Evolutionary conservation across 2,888 invertebrate species (phyloP).

Genomic region (Parelbella ahira): DNA sequence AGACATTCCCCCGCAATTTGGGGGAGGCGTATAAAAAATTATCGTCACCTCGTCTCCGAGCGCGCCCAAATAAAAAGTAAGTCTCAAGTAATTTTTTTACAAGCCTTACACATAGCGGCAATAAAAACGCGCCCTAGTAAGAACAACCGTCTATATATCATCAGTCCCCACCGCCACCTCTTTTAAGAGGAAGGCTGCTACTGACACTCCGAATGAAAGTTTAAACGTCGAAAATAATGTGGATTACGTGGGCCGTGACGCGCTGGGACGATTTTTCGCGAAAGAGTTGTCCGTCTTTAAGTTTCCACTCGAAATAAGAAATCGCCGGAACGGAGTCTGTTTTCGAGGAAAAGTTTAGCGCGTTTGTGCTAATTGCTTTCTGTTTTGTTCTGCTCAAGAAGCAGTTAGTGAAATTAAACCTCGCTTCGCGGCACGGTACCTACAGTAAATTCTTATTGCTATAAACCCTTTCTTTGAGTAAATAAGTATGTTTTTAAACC

Average conservation of each 20-base stretch:
- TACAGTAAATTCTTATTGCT: constrained; percentile 1
- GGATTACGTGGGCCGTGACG: constrained; percentile 50
- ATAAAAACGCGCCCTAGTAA: constrained; percentile 63
- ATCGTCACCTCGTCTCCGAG: constrained; percentile 51
- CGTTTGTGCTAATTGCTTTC: constrained; percentile 23
- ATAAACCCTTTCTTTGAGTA: neutral
- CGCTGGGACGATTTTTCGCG: constrained; percentile 15
- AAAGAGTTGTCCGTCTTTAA: constrained; percentile 28
- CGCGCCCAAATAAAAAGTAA: constrained; percentile 45
- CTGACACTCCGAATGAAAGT: constrained; percentile 64
- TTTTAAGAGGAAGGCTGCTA: constrained; percentile 38
- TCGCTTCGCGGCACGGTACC: constrained; percentile 8
- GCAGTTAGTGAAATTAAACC: constrained; percentile 22
- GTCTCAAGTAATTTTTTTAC: constrained; percentile 70
- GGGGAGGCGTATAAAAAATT: constrained; percentile 53
- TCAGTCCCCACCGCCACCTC: constrained; percentile 42
- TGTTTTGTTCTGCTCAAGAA: constrained; percentile 17
- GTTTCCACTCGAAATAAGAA: constrained; percentile 7
- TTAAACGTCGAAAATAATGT: constrained; percentile 67
- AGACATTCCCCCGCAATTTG: constrained; percentile 53
- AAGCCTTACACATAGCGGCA: constrained; percentile 70
- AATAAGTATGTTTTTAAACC: neutral
- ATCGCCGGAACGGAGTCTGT: constrained; percentile 9
- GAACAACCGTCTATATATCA: constrained; percentile 64
- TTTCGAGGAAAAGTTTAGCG: constrained; percentile 16